These are phyloP conservation scores for Sander vitreus DNA, from an alignment of 2,113 vertebrate genomes.

Conservation along the genomic window DNA sequence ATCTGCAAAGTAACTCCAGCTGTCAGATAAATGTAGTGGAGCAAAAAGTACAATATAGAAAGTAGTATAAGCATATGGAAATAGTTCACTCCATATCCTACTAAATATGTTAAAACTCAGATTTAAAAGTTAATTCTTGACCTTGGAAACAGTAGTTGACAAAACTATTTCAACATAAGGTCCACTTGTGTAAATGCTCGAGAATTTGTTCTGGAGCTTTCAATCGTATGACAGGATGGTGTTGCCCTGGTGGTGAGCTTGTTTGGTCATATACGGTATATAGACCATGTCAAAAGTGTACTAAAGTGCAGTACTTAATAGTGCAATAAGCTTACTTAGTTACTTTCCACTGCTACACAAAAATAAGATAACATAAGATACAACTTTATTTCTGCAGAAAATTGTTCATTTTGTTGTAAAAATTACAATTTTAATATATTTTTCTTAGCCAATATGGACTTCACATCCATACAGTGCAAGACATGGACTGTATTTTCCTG, in stretches of 20 bases:
- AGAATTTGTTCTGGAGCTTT: not conserved
- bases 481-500: conserved; percentile 3
- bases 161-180: not conserved
- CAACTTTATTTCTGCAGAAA: no score
- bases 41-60: not conserved
- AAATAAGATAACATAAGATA: not conserved
- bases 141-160: not conserved
- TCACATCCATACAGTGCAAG: not conserved
- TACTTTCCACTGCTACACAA: not conserved
- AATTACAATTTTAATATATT: not conserved
- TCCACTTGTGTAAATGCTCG: not conserved
- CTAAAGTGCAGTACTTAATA: not conserved
- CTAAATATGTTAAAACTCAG: not conserved
- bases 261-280: not conserved
- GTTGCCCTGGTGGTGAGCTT: not conserved
- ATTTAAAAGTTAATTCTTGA: not conserved
- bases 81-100: not conserved
- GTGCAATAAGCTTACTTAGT: not conserved
- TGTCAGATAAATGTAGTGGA: not conserved
- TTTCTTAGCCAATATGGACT: not conserved
- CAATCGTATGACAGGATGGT: not conserved
- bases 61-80: not conserved
- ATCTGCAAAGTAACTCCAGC: not conserved
- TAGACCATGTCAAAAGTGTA: not conserved
- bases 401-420: no score